A percentile compares a stretch with the other conserved stretches of the same genome.
Evolutionary conservation across 2,888 invertebrate species (phyloP).

Genomic region (Phengaris alcon): DNA sequence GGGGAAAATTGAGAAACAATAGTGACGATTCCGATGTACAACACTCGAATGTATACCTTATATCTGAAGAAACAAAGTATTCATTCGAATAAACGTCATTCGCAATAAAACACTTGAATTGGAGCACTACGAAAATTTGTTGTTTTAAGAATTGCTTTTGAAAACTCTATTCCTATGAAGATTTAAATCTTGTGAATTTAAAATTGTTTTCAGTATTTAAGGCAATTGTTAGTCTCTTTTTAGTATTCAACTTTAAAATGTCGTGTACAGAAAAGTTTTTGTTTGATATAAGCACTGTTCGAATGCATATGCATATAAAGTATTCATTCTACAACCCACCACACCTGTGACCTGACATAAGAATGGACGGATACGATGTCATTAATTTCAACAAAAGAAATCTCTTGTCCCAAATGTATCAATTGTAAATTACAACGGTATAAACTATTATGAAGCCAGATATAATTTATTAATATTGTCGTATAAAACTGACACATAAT

Average conservation of each 20-base stretch:
- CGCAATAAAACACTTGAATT: slow-evolving; percentile 29
- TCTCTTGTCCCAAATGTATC: slow-evolving; percentile 21
- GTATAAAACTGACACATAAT: slow-evolving; percentile 24
- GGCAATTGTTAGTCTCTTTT: background rate
- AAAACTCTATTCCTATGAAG: slow-evolving; percentile 27
- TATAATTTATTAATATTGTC: slow-evolving; percentile 22
- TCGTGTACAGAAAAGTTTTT: background rate
- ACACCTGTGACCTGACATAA: background rate
- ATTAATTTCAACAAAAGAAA: slow-evolving; percentile 26
- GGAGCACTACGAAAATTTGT: slow-evolving; percentile 29
- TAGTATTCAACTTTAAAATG: background rate
- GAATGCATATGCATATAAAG: background rate
- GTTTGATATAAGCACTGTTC: background rate
- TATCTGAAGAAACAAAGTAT: background rate
- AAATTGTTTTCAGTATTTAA: slow-evolving; percentile 20
- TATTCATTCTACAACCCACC: background rate
- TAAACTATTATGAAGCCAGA: slow-evolving; percentile 7
- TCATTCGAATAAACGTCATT: background rate
- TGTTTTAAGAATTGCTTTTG: slow-evolving; percentile 27
- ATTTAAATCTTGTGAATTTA: slow-evolving; percentile 23
- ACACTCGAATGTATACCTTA: slow-evolving; percentile 34
- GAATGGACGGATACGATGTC: slow-evolving; percentile 9
- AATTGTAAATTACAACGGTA: slow-evolving; percentile 18
- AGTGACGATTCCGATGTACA: slow-evolving; percentile 46
- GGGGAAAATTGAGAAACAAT: slow-evolving; percentile 63